These are phyloP conservation scores for Andrena fulva DNA, from an alignment of 2,888 invertebrate species.

Conservation along the genomic window DNA sequence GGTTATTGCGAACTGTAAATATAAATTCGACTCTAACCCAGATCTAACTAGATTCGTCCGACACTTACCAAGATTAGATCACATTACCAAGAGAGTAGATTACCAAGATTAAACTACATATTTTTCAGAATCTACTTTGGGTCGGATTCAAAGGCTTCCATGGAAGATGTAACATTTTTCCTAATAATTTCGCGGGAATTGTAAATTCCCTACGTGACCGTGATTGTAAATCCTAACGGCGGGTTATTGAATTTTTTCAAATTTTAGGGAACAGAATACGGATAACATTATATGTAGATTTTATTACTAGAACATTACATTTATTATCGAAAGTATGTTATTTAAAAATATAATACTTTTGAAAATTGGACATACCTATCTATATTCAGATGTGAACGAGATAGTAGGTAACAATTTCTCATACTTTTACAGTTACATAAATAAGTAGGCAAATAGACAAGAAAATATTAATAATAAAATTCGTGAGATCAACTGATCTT, in stretches of 20 bases:
- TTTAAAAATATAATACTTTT: too few species aligned
- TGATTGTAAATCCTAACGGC: neutral
- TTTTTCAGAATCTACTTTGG: constrained; percentile 6
- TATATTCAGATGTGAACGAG: too few species aligned
- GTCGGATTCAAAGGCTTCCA: neutral
- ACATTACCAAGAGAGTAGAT: too few species aligned
- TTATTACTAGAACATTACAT: too few species aligned
- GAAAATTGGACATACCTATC: too few species aligned
- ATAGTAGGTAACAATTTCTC: too few species aligned
- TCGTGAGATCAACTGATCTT: too few species aligned
- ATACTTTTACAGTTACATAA: too few species aligned
- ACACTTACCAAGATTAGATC: constrained; percentile 49
- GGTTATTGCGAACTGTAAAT: constrained; percentile 40
- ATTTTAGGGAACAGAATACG: neutral
- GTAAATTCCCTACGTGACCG: constrained; percentile 1
- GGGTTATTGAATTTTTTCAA: neutral
- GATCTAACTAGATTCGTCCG: constrained; percentile 46
- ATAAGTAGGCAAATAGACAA: too few species aligned
- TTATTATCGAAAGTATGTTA: too few species aligned
- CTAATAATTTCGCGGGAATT: neutral
- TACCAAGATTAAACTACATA: neutral
- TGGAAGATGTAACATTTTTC: neutral
- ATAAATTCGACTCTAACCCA: constrained; percentile 44
- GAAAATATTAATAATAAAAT: too few species aligned
- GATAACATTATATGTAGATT: too few species aligned